Evolutionary conservation across 2,797 vertebrate genomes (phyloP).

Genomic region (Chiloscyllium punctatum): DNA sequence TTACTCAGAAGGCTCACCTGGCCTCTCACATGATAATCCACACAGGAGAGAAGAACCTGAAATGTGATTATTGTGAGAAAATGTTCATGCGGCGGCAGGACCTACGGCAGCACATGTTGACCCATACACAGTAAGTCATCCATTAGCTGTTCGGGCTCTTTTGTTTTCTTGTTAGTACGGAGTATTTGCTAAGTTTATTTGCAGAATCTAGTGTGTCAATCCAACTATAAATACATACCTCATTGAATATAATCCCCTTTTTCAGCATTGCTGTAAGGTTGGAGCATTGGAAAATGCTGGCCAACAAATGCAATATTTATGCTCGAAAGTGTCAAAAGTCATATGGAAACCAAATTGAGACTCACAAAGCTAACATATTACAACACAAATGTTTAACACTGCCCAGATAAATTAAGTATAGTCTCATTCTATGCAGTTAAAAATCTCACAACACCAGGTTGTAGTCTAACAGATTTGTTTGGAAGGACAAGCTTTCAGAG

Average conservation of each 20-base stretch:
- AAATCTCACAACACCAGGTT: too few relatives aligned
- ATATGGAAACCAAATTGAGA: background rate
- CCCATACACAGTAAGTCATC: constrained; percentile 82
- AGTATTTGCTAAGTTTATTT: background rate
- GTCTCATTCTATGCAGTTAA: background rate
- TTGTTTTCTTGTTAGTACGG: background rate
- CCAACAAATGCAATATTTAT: background rate
- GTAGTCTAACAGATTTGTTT: too few relatives aligned
- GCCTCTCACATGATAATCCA: constrained; percentile 96
- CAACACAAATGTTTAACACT: background rate
- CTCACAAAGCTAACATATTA: background rate
- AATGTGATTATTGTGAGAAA: constrained; percentile 91
- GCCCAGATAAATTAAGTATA: background rate
- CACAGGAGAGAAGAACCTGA: constrained; percentile 86
- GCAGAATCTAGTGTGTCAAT: background rate
- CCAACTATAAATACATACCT: background rate
- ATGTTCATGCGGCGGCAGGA: constrained; percentile 92
- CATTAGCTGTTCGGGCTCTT: background rate
- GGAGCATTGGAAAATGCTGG: background rate
- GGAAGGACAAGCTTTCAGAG: too few relatives aligned
- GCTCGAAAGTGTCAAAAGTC: background rate
- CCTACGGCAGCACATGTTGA: constrained; percentile 90
- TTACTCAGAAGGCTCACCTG: constrained; percentile 94
- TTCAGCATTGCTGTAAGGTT: background rate
- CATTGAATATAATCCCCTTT: too few relatives aligned